Base-by-base conservation (phyloP, 1,140 invertebrate species). In the Rhopalosiphum padi region DNA sequence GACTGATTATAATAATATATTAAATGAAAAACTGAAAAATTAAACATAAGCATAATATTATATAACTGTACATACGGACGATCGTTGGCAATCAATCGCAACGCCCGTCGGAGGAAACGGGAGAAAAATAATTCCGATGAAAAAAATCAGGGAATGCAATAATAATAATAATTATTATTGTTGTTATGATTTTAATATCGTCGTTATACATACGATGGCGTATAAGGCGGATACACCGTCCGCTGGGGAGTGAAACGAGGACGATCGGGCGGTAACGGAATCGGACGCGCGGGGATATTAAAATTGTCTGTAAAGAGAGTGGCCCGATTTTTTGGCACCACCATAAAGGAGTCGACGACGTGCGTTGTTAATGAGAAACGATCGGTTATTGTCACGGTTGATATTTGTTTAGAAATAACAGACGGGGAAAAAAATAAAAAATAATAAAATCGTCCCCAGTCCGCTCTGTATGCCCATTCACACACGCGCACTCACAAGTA, bases 351-450 rank as follows among this genome's bases (percentile, higher is more conserved):
- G 91, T 51, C 37, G 91, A 85, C 91, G 91, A 93, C 91, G 91
- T 55, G 46, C 43, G 91, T 93, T 82, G 91, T 93, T 93, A 85
- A 93, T 93, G 91, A 93, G 91, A 85, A 93, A 93, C 91, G 91
- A 93, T 93, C 77, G 91, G 91, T 93, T 86, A 93, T 93, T 93
- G 91, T 93, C 91, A 93, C 91, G 91, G 91, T 93, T 93, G 77
- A 86, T 86, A 93, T 83, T 86, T 86, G 41, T 92, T 51, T 37
- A 51, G 51, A 92, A 92, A 48, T 82, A 92, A 92, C 48, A 46
- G n/a, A 88, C 87, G 22, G 15, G 35, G 15, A 60, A 77, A 77
- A 77, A 90, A 55, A 48, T n/a, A 23, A 9, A 48, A 90, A 43
- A 60, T 30, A 43, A 88, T 15, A 48, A 90, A 90, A 68, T 90